phyloP scores from a whole-genome alignment of 2,888 invertebrate species.

The Drosophila demipolita region DNA sequence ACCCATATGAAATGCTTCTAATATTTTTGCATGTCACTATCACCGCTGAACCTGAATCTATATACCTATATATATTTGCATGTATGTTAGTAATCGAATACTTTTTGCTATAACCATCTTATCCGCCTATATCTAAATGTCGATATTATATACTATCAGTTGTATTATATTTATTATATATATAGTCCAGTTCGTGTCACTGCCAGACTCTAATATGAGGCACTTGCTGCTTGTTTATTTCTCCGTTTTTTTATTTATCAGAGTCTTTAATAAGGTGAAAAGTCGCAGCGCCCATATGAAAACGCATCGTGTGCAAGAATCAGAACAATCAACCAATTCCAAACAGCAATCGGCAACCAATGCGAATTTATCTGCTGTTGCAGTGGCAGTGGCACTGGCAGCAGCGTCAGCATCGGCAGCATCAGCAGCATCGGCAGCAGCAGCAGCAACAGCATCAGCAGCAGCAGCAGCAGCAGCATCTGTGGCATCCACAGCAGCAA shows the following conservation, averaged over 20 bases:
- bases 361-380: slow-evolving; percentile 24
- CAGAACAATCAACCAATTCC: slow-evolving; percentile 86
- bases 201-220: slow-evolving; percentile 37
- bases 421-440: slow-evolving; percentile 11
- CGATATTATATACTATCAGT: slow-evolving; percentile 29
- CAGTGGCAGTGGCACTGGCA: slow-evolving; percentile 22
- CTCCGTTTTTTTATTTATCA: slow-evolving; percentile 85
- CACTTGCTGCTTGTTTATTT: slow-evolving; percentile 23
- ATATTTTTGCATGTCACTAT: slow-evolving; percentile 62
- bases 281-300: slow-evolving; percentile 99
- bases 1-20: slow-evolving; percentile 23
- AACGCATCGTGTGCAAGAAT: slow-evolving; percentile 96
- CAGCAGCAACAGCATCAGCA: slow-evolving; percentile 20
- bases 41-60: slow-evolving; percentile 22
- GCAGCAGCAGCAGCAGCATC: slow-evolving; percentile 22
- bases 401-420: slow-evolving; percentile 30
- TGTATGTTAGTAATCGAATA: slow-evolving; percentile 26
- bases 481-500: slow-evolving; percentile 1
- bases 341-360: slow-evolving; percentile 41
- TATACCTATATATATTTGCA: slow-evolving; percentile 46
- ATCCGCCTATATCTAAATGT: slow-evolving; percentile 50
- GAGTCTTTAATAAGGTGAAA: slow-evolving; percentile 98
- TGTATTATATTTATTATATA: slow-evolving; percentile 17
- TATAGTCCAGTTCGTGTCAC: not conserved
- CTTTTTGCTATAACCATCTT: slow-evolving; percentile 47